These are phyloP conservation scores for Ceyx margarethae DNA, from an alignment of 2,113 vertebrate genomes.

Conservation along the genomic window DNA sequence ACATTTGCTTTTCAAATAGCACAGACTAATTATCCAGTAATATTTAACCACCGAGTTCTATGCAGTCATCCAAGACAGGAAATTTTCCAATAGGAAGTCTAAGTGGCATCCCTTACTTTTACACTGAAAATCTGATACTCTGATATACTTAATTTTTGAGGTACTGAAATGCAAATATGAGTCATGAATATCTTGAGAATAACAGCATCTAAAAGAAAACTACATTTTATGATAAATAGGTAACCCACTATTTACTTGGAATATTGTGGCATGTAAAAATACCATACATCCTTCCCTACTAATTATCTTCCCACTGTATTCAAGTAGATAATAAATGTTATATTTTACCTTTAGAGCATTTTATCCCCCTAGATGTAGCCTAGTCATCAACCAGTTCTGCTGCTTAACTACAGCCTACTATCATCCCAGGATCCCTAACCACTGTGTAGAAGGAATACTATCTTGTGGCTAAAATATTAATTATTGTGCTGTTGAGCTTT, in stretches of 20 bases:
- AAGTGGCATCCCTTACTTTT: background rate
- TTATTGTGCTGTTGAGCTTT: constrained; percentile 54
- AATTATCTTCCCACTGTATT: background rate
- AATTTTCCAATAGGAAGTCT: background rate
- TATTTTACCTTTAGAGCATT: background rate
- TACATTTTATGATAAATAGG: background rate
- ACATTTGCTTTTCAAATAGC: background rate
- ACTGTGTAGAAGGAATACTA: constrained; percentile 44
- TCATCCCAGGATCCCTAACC: constrained; percentile 68
- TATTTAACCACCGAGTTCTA: background rate
- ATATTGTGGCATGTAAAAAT: background rate
- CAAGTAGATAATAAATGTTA: background rate
- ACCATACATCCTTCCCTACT: background rate
- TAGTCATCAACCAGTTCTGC: constrained; percentile 22
- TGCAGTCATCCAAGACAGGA: background rate
- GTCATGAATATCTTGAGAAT: background rate
- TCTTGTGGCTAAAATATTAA: constrained; percentile 39
- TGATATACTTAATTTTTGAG: background rate
- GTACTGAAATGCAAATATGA: background rate
- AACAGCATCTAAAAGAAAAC: background rate
- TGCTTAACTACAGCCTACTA: constrained; percentile 70
- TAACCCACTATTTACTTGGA: background rate
- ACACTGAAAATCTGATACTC: background rate
- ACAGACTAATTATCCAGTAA: background rate
- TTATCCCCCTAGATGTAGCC: background rate